phyloP scores from a whole-genome alignment of 2,113 vertebrate genomes.

The Oncorhynchus masou region DNA sequence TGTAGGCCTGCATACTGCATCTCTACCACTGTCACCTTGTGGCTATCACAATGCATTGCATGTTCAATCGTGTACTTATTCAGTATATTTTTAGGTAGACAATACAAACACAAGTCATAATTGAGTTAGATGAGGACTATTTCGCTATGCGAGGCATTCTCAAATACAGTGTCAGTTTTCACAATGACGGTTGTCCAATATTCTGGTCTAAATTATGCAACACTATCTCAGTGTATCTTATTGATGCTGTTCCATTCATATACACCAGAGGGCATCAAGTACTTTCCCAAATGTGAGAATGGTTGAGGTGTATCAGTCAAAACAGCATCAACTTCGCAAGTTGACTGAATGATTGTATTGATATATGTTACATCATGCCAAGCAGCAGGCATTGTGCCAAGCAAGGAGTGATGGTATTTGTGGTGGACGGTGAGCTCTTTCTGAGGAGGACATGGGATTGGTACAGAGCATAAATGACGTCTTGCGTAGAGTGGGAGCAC shows the following conservation, averaged over 20 bases:
- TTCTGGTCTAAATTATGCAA: background rate
- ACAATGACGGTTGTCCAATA: background rate
- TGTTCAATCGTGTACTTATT: constrained; percentile 12
- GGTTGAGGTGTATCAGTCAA: background rate
- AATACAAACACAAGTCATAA: background rate
- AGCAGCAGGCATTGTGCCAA: background rate
- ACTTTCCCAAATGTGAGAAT: background rate
- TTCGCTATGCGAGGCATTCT: too few species aligned
- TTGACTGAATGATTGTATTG: background rate
- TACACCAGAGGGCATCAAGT: background rate
- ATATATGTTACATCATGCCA: background rate
- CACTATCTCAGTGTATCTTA: background rate
- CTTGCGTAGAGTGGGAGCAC: background rate
- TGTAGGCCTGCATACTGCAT: too few species aligned
- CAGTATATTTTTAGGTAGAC: background rate
- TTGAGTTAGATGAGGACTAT: background rate
- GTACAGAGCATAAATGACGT: background rate
- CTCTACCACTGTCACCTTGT: constrained; percentile 9
- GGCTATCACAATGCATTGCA: constrained; percentile 8
- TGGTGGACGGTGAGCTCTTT: background rate
- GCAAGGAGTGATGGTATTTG: background rate
- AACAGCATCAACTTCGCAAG: background rate
- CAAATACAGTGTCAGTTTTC: too few species aligned
- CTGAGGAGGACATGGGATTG: background rate
- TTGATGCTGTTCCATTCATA: background rate